A percentile compares a stretch with the other conserved stretches of the same genome.
phyloP scores from a whole-genome alignment of 2,888 invertebrate genomes.

The Dicycla oo region DNA sequence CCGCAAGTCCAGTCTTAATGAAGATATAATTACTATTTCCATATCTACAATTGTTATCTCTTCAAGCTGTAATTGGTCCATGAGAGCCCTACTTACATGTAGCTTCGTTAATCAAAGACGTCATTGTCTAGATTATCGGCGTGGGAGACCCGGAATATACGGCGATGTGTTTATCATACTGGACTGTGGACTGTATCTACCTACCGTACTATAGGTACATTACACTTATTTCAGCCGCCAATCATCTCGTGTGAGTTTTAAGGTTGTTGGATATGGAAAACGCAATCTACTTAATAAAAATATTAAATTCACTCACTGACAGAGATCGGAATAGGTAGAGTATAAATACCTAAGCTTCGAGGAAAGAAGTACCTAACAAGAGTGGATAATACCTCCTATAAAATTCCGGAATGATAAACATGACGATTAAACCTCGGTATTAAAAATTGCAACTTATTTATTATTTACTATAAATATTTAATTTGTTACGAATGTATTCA shows the following conservation, averaged over 20 bases:
- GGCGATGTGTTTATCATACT: constrained; percentile 60
- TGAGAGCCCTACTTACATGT: constrained; percentile 62
- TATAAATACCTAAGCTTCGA: too few relatives aligned
- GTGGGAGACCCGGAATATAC: constrained; percentile 80
- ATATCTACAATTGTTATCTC: constrained; percentile 58
- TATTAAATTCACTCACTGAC: not conserved
- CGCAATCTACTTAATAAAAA: not conserved
- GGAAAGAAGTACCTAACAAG: too few relatives aligned
- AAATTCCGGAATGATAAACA: too few relatives aligned
- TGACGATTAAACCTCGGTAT: too few relatives aligned
- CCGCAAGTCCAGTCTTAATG: constrained; percentile 31
- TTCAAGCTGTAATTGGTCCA: constrained; percentile 56
- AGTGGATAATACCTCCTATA: too few relatives aligned
- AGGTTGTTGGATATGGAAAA: not conserved
- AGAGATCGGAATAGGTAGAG: too few relatives aligned
- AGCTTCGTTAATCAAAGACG: constrained; percentile 70
- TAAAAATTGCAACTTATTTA: too few relatives aligned
- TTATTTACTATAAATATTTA: too few relatives aligned
- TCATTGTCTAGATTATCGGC: constrained; percentile 78
- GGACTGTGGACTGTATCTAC: constrained; percentile 32
- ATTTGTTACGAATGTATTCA: too few relatives aligned
- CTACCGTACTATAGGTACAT: constrained; percentile 15
- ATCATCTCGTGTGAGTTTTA: constrained; percentile 18
- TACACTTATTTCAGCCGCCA: constrained; percentile 1
- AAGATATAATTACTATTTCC: constrained; percentile 51